A percentile compares a stretch with the other conserved stretches of the same genome.
These are phyloP conservation scores for Eulacestoma nigropectus DNA, from an alignment of 2,113 vertebrate species.

Conservation along the genomic window DNA sequence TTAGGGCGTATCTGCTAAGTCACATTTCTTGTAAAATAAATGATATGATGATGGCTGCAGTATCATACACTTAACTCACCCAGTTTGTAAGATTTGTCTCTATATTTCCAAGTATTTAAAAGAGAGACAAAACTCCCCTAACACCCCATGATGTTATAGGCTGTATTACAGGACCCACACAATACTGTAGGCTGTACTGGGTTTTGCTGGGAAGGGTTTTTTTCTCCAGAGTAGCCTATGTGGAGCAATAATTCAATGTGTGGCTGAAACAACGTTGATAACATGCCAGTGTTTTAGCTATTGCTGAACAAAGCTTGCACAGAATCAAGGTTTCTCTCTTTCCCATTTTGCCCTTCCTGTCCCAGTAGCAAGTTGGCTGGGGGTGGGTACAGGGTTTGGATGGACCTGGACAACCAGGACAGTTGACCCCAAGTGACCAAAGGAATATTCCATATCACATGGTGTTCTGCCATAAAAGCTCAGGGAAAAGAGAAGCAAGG, in stretches of 20 bases:
- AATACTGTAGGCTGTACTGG: not conserved
- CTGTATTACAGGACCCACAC: not conserved
- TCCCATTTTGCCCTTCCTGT: not conserved
- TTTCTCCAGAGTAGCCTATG: not conserved
- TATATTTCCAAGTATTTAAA: not conserved
- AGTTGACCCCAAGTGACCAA: not conserved
- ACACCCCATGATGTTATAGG: fast-evolving
- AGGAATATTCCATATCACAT: not conserved
- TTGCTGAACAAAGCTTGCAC: not conserved
- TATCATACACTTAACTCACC: not conserved
- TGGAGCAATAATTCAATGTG: not conserved
- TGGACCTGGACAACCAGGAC: not conserved
- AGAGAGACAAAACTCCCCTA: not conserved
- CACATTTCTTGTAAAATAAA: not conserved
- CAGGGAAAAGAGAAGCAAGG: not conserved
- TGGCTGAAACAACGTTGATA: not conserved
- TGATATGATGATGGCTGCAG: not conserved
- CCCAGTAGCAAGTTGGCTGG: not conserved
- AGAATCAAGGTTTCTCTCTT: not conserved
- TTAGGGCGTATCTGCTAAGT: not conserved
- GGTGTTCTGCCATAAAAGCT: not conserved
- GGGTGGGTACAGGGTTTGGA: not conserved
- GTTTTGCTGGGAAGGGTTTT: not conserved
- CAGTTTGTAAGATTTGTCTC: not conserved
- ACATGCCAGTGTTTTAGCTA: not conserved